Evolutionary conservation across 2,888 invertebrate species (phyloP), one percentile per base, ranked within the genome.

Genomic region (Allygus modestus): DNA sequence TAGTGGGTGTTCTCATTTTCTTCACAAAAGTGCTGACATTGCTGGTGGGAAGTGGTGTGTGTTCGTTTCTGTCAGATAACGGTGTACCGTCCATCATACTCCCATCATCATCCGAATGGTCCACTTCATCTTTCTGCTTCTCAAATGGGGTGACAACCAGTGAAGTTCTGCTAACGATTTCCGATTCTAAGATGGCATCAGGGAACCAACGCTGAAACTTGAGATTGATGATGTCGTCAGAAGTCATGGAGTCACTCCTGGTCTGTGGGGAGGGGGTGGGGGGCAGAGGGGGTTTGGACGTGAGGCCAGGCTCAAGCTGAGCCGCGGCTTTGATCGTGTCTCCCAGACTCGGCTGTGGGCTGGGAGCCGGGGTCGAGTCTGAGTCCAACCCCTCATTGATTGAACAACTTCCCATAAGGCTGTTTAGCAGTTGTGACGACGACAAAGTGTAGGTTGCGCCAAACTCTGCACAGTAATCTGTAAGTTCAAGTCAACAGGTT

Each of bases 161-260:
- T 15, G 79, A 37, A 20, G 79, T 58, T 37, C 58, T 28, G 9
- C 37, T n/a, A 5, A 79, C 28, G 23, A 79, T 58, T 20, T 61
- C 51, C 15, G 83, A 58, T 1, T 75, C 79, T n/a, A 86, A 77
- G 5, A 86, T 83, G 17, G 88, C 86, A 65, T 88, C 88, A 7
- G 88, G 88, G 83, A 89, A 88, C 89, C 89, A 89, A 11, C 88
- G 87, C 81, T 88, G 88, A 82, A 89, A 89, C 84, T 89, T 89
- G 9, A 89, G 85, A 51, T 88, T 88, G n/a, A 88, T 86, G 15
- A 88, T 87, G 61, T 89, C 88, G 73, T 88, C 88, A 26, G 83
- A 37, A 31, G 20, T 28, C 31, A 81, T 33, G 41, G 65, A 65
- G 28, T 81, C 61, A 75, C 81, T 85, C 58, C 73, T 77, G 51